Evolutionary conservation across 2,888 invertebrate genomes (phyloP), one percentile per base, ranked within the genome.

Genomic region (Leucoptera coffeella): DNA sequence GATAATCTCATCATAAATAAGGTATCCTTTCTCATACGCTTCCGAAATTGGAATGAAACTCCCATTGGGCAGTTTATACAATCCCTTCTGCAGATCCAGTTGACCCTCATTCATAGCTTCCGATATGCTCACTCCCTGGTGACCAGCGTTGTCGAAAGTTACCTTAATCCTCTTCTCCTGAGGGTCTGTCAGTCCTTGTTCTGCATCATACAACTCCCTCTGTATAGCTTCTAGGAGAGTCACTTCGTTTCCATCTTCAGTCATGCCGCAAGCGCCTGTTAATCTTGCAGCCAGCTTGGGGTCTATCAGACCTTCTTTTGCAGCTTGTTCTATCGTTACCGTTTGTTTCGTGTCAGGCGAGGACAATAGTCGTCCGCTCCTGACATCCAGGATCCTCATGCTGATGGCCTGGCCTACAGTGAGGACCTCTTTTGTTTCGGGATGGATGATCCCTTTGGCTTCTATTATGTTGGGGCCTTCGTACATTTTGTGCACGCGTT

Each of bases 141-240:
- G 50, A 23, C 62, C 57, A 38, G 62, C 59, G 28, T 47, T 46
- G 41, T 64, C 62, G 21, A 65, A 58, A 41, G 60, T 80, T 87
- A 89, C 89, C 88, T 88, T 88, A 35, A 85, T 80, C 52, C 85
- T 75, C 55, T 86, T 86, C 46, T 85, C 85, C 3, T 77, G 72
- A 23, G 82, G 79, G 39, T 82, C 82, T 43, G 67, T 71, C 29
- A 79, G 73, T 44, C 85, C 80, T 54, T 84, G 82, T 50, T 91
- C 91, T 7, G 93, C 89, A 46, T 94, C 93, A 50, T 82, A 83
- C 23, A 95, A 75, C 49, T 94, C 92, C 43, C 83, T 78, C 50
- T 90, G 90, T 41, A 96, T 91, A 17, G 93, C 93, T 73, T 95
- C 91, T 35, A 91, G 58, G 35, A 96, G 74, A n/a, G 91, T 88